Base-by-base conservation (phyloP, 2,888 invertebrate species). In the Drosophila atripex region DNA sequence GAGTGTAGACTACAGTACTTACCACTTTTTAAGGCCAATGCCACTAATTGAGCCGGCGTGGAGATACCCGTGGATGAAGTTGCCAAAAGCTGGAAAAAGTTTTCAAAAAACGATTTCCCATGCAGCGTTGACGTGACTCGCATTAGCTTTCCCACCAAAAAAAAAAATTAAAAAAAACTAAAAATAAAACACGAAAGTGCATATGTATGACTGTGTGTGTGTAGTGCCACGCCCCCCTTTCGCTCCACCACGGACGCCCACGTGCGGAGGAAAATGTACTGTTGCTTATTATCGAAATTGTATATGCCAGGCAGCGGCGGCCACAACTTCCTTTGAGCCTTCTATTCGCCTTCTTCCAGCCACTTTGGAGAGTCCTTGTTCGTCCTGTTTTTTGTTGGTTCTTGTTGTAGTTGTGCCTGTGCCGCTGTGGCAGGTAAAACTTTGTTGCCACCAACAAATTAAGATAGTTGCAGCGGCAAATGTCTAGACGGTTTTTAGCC, bases 221-320 rank as follows among this genome's bases (percentile, higher is more conserved):
- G 77, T 76, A 75, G 41, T 61, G 75, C 64, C 64, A 75, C 63
- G 80, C 59, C 73, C 79, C 79, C 69, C 45, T 9, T 23, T 18
- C n/a, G 28, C 9, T 4, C 12, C 30, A n/a, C 14, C 46, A n/a
- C 7, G 9, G 1, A 6, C 14, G n/a, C 25, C 30, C 3, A 55
- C 25, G 64, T 61, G 71, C 69, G 53, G 21, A 45, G 54, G 46
- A 63, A 61, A 75, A 46, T 60, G 73, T 64, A 68, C 72, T 84
- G 86, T 84, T 85, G 84, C 86, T 84, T 84, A 84, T 84, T 84
- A 86, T 79, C 86, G 79, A 84, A 84, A 86, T 84, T 86, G 85
- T 85, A 86, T 84, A 82, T 83, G 80, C 82, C 82, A 75, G 73
- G 61, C 61, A 70, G 83, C 72, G 64, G 71, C 74, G 71, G 74